A percentile compares a stretch with the other conserved stretches of the same genome.
Evolutionary conservation across 2,888 invertebrate genomes (phyloP).

Genomic region (Aphodius sticticus): DNA sequence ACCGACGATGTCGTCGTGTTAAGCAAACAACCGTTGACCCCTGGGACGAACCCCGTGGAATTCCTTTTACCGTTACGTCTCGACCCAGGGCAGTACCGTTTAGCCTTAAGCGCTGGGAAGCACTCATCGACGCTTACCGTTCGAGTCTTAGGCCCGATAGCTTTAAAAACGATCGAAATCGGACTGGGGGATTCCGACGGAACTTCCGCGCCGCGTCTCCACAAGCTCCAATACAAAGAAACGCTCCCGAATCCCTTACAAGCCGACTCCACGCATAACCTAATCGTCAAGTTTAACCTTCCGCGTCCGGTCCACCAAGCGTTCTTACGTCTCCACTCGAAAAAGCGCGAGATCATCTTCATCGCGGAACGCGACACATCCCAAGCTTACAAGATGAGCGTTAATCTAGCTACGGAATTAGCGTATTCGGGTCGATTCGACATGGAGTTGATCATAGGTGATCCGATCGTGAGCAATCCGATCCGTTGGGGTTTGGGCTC

Average conservation of each 20-base stretch:
- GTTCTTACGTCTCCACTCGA: constrained; percentile 80
- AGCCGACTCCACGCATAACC: constrained; percentile 87
- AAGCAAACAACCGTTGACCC: constrained; percentile 68
- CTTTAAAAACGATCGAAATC: constrained; percentile 81
- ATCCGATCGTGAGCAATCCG: constrained; percentile 88
- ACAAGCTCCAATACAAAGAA: constrained; percentile 75
- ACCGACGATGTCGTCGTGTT: constrained; percentile 80
- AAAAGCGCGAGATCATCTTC: constrained; percentile 85
- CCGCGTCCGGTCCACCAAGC: constrained; percentile 84
- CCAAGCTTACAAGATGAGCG: constrained; percentile 84
- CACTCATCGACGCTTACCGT: constrained; percentile 62
- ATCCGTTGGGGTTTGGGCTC: constrained; percentile 87
- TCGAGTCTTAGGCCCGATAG: constrained; percentile 80
- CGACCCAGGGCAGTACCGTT: constrained; percentile 85
- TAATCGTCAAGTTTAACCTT: constrained; percentile 82
- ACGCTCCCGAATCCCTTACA: constrained; percentile 75
- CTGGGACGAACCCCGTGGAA: constrained; percentile 68
- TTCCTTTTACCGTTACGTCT: constrained; percentile 84
- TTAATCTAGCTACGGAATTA: constrained; percentile 83
- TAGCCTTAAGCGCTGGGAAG: constrained; percentile 76
- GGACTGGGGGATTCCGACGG: constrained; percentile 92
- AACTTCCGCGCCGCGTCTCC: constrained; percentile 80
- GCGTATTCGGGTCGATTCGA: constrained; percentile 80
- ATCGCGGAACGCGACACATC: constrained; percentile 89
- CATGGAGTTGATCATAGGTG: constrained; percentile 88